A percentile compares a stretch with the other conserved stretches of the same genome.
phyloP scores from a whole-genome alignment of 2,113 vertebrate species.

The Ahaetulla prasina region DNA sequence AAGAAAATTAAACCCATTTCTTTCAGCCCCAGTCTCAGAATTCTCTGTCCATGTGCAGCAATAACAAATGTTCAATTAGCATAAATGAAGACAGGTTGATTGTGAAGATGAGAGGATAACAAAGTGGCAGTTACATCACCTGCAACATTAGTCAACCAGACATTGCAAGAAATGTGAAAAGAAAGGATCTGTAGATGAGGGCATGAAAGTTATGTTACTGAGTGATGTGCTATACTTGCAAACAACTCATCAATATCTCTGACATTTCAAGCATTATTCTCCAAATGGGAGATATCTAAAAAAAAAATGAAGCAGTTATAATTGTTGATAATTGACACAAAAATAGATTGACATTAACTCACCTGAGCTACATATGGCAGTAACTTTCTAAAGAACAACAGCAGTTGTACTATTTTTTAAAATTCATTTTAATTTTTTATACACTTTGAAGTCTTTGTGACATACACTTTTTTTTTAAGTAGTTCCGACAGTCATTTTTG shows the following conservation, averaged over 20 bases:
- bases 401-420: not conserved
- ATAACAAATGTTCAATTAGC: not conserved
- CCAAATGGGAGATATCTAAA: not conserved
- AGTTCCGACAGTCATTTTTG: not conserved
- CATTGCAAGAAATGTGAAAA: not conserved
- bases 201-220: not conserved
- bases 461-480: not conserved
- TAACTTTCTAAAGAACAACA: not conserved
- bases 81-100: not conserved
- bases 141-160: not conserved
- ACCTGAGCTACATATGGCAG: not conserved
- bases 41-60: not conserved
- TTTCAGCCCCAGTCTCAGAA: not conserved
- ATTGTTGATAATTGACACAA: not conserved
- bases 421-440: not conserved
- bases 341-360: not conserved
- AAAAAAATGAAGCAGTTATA: not conserved
- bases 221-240: not conserved
- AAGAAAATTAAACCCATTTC: not conserved
- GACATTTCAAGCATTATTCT: not conserved
- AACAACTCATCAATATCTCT: not conserved
- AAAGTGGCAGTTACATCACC: not conserved
- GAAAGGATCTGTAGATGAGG: not conserved
- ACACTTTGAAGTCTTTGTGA: not conserved
- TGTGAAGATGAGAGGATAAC: not conserved